Evolutionary conservation across 2,113 vertebrate species (phyloP).

Genomic region (Pristiophorus japonicus): DNA sequence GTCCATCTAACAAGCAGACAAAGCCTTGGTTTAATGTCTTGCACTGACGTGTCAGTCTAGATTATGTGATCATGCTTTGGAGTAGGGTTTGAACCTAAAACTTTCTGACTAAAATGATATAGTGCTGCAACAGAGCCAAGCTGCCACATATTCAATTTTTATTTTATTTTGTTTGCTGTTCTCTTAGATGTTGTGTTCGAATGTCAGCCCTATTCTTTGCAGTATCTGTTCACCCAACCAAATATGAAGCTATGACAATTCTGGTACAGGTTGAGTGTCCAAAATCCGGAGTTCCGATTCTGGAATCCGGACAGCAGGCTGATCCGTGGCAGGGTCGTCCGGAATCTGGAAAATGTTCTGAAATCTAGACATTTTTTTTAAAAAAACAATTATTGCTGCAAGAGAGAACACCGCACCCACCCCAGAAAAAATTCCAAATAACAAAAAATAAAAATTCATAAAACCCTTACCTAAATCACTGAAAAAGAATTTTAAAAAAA

Average conservation of each 20-base stretch:
- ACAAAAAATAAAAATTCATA: no score
- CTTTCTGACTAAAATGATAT: background rate
- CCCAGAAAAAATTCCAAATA: no score
- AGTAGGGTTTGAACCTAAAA: background rate
- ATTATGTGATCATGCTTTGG: background rate
- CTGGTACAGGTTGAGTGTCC: no score
- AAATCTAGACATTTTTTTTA: no score
- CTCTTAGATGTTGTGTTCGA: background rate
- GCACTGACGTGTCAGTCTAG: background rate
- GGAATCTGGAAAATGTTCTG: no score
- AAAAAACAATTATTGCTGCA: no score
- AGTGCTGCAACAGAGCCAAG: background rate
- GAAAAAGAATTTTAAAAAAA: no score
- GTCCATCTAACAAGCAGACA: background rate
- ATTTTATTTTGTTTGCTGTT: background rate
- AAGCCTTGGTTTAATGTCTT: background rate
- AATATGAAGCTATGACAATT: background rate
- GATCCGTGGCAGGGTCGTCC: no score
- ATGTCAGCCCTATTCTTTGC: background rate
- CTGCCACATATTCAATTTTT: background rate
- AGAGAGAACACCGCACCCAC: no score
- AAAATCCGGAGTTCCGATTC: no score
- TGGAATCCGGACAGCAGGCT: no score
- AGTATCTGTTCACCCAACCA: background rate
- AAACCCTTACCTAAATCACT: no score